phyloP scores from a whole-genome alignment of 2,888 invertebrate species.

The Leptinotarsa peninsularis region DNA sequence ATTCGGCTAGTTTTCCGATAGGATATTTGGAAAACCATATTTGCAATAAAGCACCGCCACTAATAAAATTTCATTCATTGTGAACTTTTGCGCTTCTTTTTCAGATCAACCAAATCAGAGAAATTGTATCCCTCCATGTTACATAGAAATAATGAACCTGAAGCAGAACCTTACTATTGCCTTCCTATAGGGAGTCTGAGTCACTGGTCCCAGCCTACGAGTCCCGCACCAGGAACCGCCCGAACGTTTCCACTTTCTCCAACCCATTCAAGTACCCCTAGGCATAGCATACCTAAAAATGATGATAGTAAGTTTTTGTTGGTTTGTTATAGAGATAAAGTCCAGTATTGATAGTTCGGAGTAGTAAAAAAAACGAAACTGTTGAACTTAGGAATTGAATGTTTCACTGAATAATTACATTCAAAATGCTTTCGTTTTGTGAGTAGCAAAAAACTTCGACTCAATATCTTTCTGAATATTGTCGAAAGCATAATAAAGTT shows the following conservation, averaged over 20 bases:
- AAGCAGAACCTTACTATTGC: slow-evolving; percentile 88
- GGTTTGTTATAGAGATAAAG: background rate
- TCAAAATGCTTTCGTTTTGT: too few species aligned
- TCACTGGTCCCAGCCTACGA: slow-evolving; percentile 80
- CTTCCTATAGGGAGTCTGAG: slow-evolving; percentile 77
- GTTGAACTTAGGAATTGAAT: too few species aligned
- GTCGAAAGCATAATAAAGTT: too few species aligned
- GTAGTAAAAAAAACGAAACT: too few species aligned
- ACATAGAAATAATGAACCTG: slow-evolving; percentile 83
- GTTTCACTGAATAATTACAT: too few species aligned
- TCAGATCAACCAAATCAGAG: slow-evolving; percentile 94
- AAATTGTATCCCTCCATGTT: slow-evolving; percentile 94
- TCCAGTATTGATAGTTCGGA: too few species aligned
- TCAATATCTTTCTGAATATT: too few species aligned
- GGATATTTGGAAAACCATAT: background rate
- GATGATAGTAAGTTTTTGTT: slow-evolving; percentile 75
- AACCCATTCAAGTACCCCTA: slow-evolving; percentile 72
- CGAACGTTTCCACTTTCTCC: slow-evolving; percentile 70
- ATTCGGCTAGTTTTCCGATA: too few species aligned
- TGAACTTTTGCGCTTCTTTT: slow-evolving; percentile 36
- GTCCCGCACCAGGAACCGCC: slow-evolving; percentile 73
- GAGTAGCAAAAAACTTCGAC: too few species aligned
- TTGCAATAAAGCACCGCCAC: background rate
- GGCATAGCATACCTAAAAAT: slow-evolving; percentile 73
- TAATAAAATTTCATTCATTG: background rate